A percentile compares a stretch with the other conserved stretches of the same genome.
phyloP scores from a whole-genome alignment of 2,888 invertebrate species.

The Cancer borealis region DNA sequence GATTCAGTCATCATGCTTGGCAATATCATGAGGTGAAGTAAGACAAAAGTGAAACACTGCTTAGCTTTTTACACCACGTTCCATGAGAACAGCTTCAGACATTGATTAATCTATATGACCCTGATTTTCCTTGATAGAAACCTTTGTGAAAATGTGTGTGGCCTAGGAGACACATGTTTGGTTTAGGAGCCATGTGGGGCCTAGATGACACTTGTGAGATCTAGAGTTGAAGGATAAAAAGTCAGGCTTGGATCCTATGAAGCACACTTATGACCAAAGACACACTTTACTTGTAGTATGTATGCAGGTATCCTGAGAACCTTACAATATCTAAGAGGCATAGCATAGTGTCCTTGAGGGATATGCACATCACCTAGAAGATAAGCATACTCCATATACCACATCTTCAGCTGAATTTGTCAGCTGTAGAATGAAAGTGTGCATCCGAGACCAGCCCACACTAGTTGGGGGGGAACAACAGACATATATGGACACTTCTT shows the following conservation, averaged over 20 bases:
- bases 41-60: slow-evolving; percentile 42
- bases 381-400: background rate
- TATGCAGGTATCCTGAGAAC: background rate
- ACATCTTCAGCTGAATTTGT: background rate
- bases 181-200: background rate
- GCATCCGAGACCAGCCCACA: slow-evolving; percentile 5
- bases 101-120: slow-evolving; percentile 54
- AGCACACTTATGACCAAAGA: slow-evolving; percentile 35
- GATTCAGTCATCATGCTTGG: slow-evolving; percentile 40
- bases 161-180: slow-evolving; percentile 7
- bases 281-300: background rate
- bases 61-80: slow-evolving; percentile 46
- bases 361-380: background rate
- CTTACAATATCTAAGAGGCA: background rate
- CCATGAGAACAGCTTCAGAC: slow-evolving; percentile 30
- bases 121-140: slow-evolving; percentile 59
- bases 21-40: slow-evolving; percentile 33
- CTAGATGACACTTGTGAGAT: slow-evolving; percentile 41
- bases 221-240: background rate
- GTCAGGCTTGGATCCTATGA: slow-evolving; percentile 22
- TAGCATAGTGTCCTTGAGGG: background rate
- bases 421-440: background rate
- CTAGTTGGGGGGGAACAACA: slow-evolving; percentile 18
- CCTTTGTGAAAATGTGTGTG: slow-evolving; percentile 33
- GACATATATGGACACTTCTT: slow-evolving; percentile 50